phyloP scores from a whole-genome alignment of 53 echinoderm and acorn worm genomes.

The Patiria pectinifera region DNA sequence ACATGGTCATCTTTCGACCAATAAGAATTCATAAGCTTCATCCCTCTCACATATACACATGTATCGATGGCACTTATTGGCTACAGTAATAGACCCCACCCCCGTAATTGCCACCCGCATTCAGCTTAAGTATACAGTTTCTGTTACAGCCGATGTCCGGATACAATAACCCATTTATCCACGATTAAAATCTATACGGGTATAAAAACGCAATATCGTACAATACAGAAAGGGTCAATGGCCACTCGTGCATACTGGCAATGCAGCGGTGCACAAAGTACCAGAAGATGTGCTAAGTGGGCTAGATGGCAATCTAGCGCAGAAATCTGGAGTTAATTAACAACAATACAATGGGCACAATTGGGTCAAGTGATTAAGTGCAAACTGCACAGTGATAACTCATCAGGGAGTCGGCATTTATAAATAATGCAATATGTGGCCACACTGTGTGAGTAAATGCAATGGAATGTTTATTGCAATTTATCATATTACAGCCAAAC shows the following conservation, averaged over 20 bases:
- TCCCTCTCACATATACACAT: not conserved
- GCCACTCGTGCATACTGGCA: not conserved
- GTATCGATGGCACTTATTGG: not conserved
- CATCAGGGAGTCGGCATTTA: not conserved
- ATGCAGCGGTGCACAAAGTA: not conserved
- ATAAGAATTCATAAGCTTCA: not conserved
- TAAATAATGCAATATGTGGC: not conserved
- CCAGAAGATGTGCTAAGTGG: not conserved
- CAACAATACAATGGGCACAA: not conserved
- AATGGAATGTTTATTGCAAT: not conserved
- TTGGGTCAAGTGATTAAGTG: not conserved
- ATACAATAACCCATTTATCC: not conserved
- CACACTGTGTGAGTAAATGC: not conserved
- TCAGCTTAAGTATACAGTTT: not conserved
- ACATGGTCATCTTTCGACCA: not conserved
- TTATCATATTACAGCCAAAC: no score
- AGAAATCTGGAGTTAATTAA: not conserved
- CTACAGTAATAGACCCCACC: not conserved
- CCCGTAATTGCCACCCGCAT: not conserved
- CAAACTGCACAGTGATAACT: not conserved
- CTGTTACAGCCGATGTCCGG: not conserved
- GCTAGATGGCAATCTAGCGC: not conserved
- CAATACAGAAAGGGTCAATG: not conserved
- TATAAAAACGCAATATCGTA: not conserved
- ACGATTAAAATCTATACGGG: not conserved